Conservation (phyloP, 2,888 invertebrate genomes). For the Eristalis arbustorum region DNA sequence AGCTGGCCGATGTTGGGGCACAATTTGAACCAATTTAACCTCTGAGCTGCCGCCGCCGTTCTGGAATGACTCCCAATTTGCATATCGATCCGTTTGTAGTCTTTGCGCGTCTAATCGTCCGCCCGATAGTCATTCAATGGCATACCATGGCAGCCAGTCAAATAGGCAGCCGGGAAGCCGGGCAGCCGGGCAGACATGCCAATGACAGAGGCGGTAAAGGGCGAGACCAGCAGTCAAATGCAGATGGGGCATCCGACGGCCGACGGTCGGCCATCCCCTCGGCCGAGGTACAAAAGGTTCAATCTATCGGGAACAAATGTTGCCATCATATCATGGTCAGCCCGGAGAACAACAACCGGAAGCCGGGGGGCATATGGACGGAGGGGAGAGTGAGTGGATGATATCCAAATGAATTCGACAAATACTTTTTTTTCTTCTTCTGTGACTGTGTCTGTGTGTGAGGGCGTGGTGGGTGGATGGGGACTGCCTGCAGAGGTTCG, state of each 20-base stretch:
- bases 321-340: conserved; percentile 61
- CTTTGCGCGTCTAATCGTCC: conserved; percentile 40
- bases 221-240: conserved; percentile 50
- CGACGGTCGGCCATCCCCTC: not conserved
- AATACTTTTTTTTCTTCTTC: conserved; percentile 6
- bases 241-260: conserved; percentile 55
- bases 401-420: conserved; percentile 48
- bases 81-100: conserved; percentile 59
- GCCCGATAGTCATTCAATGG: conserved; percentile 50
- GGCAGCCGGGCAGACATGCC: not conserved
- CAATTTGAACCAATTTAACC: conserved; percentile 66
- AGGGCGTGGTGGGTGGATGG: not conserved
- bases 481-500: not conserved
- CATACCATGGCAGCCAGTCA: not conserved
- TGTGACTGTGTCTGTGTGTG: not conserved
- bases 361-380: conserved; percentile 25
- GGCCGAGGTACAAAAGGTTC: conserved; percentile 36
- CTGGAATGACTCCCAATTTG: conserved; percentile 58
- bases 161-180: not conserved
- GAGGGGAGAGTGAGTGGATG: not conserved
- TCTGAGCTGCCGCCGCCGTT: conserved; percentile 40
- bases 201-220: conserved; percentile 1
- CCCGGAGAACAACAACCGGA: conserved; percentile 42
- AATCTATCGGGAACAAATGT: conserved; percentile 62
- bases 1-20: conserved; percentile 27